Conservation (phyloP, 2,797 vertebrate genomes). For the Alca torda region DNA sequence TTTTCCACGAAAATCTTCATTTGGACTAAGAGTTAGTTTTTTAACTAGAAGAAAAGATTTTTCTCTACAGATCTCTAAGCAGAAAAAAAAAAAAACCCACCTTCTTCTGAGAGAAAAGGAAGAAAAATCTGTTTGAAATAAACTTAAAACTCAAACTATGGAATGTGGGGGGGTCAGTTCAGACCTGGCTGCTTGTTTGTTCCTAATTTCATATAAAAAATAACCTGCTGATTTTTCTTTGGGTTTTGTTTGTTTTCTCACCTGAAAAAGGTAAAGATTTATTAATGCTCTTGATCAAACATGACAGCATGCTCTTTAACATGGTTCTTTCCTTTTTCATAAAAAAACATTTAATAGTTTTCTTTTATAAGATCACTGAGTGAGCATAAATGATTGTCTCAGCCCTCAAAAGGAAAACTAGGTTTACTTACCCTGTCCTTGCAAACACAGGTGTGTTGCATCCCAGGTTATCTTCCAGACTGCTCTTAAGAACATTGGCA, state of each 20-base stretch:
- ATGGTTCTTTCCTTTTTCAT: neutral
- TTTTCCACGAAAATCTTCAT: neutral
- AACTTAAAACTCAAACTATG: neutral
- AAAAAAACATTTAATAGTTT: neutral
- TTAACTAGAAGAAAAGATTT: neutral
- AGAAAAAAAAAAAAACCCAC: neutral
- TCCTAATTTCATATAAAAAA: neutral
- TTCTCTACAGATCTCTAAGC: neutral
- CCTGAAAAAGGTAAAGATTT: neutral
- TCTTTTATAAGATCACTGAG: neutral
- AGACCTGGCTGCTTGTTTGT: neutral
- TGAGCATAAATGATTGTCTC: neutral
- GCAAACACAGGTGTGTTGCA: neutral
- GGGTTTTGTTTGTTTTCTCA: neutral
- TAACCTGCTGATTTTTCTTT: neutral
- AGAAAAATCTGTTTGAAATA: neutral
- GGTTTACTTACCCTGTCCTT: neutral
- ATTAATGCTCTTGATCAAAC: neutral
- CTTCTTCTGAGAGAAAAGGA: neutral
- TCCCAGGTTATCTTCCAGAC: neutral
- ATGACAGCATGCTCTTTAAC: neutral
- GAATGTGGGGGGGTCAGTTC: neutral
- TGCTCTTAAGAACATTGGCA: neutral
- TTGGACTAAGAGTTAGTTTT: neutral
- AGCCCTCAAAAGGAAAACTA: neutral